Evolutionary conservation across 2,113 vertebrate genomes (phyloP), one percentile per base, ranked within the genome.

Genomic region (Channa argus): DNA sequence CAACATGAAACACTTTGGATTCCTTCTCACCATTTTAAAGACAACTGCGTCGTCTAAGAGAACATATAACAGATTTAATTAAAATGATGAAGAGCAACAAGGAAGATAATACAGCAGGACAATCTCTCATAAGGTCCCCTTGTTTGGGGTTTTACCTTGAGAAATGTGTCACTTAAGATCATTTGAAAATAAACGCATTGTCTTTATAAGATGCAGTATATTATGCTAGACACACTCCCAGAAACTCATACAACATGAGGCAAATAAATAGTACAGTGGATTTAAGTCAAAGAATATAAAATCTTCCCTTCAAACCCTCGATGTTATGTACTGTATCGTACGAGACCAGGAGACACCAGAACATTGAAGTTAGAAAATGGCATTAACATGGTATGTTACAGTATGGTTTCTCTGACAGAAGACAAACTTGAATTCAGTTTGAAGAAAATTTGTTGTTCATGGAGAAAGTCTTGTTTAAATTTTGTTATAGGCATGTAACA

Each of bases 311-410:
- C 6, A 69, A 43, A 62, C 47, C 52, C 60, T 14, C 15, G 39
- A 5, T 50, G 7, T 43, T 66, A 63, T 74, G 33, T 67, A 84
- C 69, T 79, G 5, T 71, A 77, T 81, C 10, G 67, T 73, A 83
- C 44, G 79, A 56, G 15, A 13, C 15, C 43, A 39, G 46, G 36
- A 78, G 44, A 50, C 36, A 24, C 41, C 13, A 49, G 15, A 49
- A 36, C 15, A 37, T 47, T 9, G 39, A 12, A 43, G 13, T 61
- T 54, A 2, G 6, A 63, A 24, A 62, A 11, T 39, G 14, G 24
- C 37, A 44, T 34, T 8, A 37, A 61, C 34, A 38, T 45, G 45
- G 38, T 5, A 10, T 50, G 11, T 50, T 13, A 6, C 39, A 24
- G 24, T 24, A 24, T 24, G 39, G 4, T 62, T 44, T 13, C 36